Conservation (phyloP, 2,113 vertebrate genomes). For the Psophia crepitans region DNA sequence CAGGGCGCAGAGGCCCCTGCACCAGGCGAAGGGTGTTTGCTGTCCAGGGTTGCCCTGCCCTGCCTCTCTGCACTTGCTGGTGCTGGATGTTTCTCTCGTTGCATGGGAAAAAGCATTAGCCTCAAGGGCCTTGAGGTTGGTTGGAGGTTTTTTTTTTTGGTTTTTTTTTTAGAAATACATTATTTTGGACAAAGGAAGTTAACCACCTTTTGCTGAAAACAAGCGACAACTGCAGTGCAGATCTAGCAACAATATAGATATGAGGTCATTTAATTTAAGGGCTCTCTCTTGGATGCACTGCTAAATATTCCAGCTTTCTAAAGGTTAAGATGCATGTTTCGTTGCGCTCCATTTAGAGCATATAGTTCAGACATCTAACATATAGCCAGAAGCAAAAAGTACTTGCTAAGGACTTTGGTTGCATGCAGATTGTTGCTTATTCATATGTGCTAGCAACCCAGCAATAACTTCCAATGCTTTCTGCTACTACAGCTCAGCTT, state of each 20-base stretch:
- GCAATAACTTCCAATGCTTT: neutral
- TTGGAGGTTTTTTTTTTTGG: no score
- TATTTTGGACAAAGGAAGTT: neutral
- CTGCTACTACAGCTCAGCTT: neutral
- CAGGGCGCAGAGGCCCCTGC: neutral
- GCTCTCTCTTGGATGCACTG: neutral
- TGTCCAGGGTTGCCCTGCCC: neutral
- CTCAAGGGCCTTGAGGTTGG: neutral
- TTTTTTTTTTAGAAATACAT: neutral
- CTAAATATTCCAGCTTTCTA: neutral
- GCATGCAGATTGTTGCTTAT: neutral
- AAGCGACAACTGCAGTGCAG: neutral
- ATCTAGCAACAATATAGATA: neutral
- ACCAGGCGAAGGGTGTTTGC: neutral
- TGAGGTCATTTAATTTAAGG: neutral
- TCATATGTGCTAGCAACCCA: neutral
- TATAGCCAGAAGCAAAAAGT: neutral
- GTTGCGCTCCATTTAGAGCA: fast-evolving
- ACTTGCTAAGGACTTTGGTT: neutral
- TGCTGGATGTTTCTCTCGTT: neutral
- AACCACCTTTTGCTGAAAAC: neutral
- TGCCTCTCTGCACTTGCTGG: fast-evolving
- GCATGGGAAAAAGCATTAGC: neutral
- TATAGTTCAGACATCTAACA: neutral
- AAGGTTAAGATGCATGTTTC: neutral